phyloP scores from a whole-genome alignment of 2,888 invertebrate species.

The Tryphoninae sp. region DNA sequence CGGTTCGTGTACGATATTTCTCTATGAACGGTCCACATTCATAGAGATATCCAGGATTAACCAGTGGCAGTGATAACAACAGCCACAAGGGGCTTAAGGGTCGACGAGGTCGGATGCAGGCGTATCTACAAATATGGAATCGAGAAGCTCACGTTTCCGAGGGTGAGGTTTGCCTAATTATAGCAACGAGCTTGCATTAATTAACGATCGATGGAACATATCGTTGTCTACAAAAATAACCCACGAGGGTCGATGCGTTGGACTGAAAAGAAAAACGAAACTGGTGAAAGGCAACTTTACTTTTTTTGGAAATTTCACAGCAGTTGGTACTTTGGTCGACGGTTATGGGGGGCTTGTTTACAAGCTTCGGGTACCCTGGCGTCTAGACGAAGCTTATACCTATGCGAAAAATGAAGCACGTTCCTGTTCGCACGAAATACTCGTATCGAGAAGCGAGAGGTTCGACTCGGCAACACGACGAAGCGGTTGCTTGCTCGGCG shows the following conservation, averaged over 20 bases:
- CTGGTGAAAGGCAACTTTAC: too few species aligned
- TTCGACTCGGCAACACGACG: conserved; percentile 33
- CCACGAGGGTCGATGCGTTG: too few species aligned
- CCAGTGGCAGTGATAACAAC: conserved; percentile 13
- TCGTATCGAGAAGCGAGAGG: conserved; percentile 22
- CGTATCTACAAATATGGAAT: too few species aligned
- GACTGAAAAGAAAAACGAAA: too few species aligned
- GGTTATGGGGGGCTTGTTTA: too few species aligned
- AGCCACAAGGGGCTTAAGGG: conserved; percentile 23
- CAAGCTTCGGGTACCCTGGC: conserved; percentile 4
- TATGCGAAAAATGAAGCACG: conserved; percentile 6
- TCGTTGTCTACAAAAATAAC: too few species aligned
- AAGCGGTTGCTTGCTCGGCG: conserved; percentile 52
- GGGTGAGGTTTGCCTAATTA: conserved; percentile 38
- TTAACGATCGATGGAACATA: conserved; percentile 15
- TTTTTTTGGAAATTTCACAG: too few species aligned
- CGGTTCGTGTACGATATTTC: too few species aligned
- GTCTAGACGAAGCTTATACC: conserved; percentile 44
- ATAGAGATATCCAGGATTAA: conserved; percentile 41
- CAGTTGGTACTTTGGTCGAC: too few species aligned
- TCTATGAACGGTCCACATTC: too few species aligned
- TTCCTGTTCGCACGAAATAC: conserved; percentile 7
- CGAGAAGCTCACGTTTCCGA: conserved; percentile 8
- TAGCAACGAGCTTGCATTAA: conserved; percentile 22
- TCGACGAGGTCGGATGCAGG: too few species aligned